A percentile compares a stretch with the other conserved stretches of the same genome.
These are phyloP conservation scores for Ara ararauna DNA, from an alignment of 2,797 vertebrate genomes.

Conservation along the genomic window DNA sequence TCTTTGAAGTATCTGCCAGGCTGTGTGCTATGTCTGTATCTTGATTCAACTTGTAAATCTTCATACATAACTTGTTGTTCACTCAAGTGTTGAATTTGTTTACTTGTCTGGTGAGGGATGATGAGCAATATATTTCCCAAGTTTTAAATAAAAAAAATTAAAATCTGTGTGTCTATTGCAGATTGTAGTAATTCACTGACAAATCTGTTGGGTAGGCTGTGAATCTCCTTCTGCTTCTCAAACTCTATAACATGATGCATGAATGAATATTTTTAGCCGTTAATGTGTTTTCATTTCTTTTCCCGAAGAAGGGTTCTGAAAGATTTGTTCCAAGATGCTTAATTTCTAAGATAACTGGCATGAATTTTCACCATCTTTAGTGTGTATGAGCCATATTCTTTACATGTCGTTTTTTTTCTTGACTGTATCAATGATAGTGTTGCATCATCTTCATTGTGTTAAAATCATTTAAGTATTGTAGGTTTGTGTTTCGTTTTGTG, in stretches of 20 bases:
- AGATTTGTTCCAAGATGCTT: background rate
- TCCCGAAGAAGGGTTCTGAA: background rate
- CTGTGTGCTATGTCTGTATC: background rate
- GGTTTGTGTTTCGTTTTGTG: background rate
- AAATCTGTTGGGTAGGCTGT: rapidly evolving
- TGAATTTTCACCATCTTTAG: background rate
- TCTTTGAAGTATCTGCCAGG: background rate
- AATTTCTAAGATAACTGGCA: background rate
- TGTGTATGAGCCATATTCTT: background rate
- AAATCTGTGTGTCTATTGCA: background rate
- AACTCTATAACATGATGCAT: background rate
- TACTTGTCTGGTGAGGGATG: background rate
- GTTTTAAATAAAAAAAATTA: background rate
- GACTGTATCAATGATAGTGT: background rate
- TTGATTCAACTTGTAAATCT: background rate
- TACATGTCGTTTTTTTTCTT: background rate
- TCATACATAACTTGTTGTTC: background rate
- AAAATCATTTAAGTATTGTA: background rate
- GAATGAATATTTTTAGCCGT: background rate
- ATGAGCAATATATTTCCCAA: background rate
- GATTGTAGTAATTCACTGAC: background rate
- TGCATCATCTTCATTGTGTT: background rate
- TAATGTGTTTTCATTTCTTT: background rate
- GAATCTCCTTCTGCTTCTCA: background rate
- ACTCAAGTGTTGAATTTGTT: background rate